These are phyloP conservation scores for Pentalonia nigronervosa DNA, from an alignment of 1,140 invertebrate species.

Conservation along the genomic window DNA sequence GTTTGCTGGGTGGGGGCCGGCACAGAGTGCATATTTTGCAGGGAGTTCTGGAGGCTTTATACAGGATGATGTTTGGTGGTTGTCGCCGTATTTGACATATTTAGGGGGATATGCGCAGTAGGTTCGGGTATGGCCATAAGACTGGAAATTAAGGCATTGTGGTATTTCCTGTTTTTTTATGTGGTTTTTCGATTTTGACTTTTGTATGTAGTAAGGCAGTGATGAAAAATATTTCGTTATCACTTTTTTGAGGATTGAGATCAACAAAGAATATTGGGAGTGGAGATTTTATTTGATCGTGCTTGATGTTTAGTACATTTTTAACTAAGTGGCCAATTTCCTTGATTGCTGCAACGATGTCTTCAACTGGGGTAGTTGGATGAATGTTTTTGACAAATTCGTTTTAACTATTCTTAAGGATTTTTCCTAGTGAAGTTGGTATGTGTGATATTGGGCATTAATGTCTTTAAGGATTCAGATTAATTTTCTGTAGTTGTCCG, in stretches of 20 bases:
- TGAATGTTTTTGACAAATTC: constrained; percentile 17
- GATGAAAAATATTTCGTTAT: background rate
- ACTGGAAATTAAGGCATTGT: background rate
- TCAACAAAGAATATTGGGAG: constrained; percentile 21
- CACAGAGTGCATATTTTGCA: constrained; percentile 7
- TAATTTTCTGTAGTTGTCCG: background rate
- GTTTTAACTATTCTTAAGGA: background rate
- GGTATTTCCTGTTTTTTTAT: constrained; percentile 26
- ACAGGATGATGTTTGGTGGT: background rate
- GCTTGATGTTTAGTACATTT: constrained; percentile 23
- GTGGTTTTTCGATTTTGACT: background rate
- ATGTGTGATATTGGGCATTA: constrained; percentile 6
- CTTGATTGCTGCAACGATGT: background rate
- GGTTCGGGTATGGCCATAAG: too few relatives aligned
- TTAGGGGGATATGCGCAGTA: background rate
- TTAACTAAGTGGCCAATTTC: constrained; percentile 8
- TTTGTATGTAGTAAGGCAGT: background rate
- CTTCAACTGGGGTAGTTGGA: constrained; percentile 12
- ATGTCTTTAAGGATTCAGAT: background rate
- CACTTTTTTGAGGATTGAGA: background rate
- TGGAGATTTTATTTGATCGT: constrained; percentile 1
- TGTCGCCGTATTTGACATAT: background rate
- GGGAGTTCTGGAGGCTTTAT: constrained; percentile 40
- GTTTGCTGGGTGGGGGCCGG: background rate
- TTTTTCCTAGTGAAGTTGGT: constrained; percentile 21